These are phyloP conservation scores for Oxystoma pomonae DNA, from an alignment of 2,888 invertebrate genomes.

Conservation along the genomic window DNA sequence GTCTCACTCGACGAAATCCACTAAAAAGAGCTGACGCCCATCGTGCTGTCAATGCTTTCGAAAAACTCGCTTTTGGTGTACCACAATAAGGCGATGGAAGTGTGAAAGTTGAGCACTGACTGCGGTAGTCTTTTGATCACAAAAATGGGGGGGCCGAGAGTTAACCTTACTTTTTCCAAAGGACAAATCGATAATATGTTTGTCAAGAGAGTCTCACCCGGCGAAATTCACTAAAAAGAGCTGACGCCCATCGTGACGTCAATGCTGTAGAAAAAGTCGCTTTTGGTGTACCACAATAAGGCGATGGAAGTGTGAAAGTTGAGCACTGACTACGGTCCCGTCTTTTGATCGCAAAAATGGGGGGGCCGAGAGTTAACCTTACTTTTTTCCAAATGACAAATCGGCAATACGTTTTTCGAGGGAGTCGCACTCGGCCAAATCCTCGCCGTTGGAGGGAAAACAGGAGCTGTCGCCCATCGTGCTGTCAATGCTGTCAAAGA, in stretches of 20 bases:
- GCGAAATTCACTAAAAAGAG: constrained; percentile 50
- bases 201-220: constrained; percentile 58
- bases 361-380: too few species aligned
- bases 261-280: constrained; percentile 65
- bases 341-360: too few species aligned
- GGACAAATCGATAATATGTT: too few species aligned
- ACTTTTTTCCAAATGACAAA: constrained; percentile 31
- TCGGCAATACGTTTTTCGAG: constrained; percentile 48
- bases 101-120: constrained; percentile 45
- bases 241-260: constrained; percentile 49
- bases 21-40: constrained; percentile 47
- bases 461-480: constrained; percentile 46
- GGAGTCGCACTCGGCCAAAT: constrained; percentile 56
- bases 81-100: constrained; percentile 56
- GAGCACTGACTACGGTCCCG: too few species aligned
- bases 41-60: constrained; percentile 62
- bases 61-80: constrained; percentile 52
- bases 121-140: too few species aligned
- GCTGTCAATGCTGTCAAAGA: constrained; percentile 67
- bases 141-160: too few species aligned
- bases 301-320: too few species aligned
- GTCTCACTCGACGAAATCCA: constrained; percentile 56
- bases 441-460: constrained; percentile 50
- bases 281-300: constrained; percentile 52
- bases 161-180: too few species aligned